Conservation (phyloP, 2,797 vertebrate species). For the Aulostomus chinensis region DNA sequence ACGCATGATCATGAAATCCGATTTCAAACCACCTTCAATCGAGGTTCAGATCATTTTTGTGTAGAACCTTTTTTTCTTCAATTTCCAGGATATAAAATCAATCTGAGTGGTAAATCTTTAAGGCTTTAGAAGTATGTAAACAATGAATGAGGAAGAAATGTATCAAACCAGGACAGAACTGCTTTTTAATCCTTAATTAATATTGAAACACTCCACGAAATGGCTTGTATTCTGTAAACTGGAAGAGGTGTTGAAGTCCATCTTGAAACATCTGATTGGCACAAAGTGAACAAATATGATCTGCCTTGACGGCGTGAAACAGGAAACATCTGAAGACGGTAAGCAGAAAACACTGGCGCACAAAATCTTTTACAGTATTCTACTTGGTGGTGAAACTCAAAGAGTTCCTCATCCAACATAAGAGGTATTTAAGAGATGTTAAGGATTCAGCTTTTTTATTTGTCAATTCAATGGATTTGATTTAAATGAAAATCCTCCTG, state of each 20-base stretch:
- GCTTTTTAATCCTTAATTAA: slow-evolving; percentile 9
- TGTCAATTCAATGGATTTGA: slow-evolving; percentile 13
- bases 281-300: background rate
- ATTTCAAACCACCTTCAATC: too few species aligned
- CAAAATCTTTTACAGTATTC: too few species aligned
- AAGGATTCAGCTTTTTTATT: too few species aligned
- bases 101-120: too few species aligned
- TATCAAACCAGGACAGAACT: background rate
- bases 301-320: background rate
- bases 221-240: slow-evolving; percentile 34
- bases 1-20: too few species aligned
- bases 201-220: slow-evolving; percentile 16
- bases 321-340: background rate
- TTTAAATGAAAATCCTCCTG: background rate
- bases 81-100: too few species aligned
- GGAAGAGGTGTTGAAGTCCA: slow-evolving; percentile 4
- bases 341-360: too few species aligned
- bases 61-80: too few species aligned
- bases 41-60: too few species aligned
- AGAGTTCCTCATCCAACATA: background rate
- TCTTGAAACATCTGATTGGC: slow-evolving; percentile 7
- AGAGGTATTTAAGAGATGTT: slow-evolving; percentile 13
- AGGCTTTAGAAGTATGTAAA: too few species aligned
- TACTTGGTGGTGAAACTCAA: background rate
- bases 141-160: background rate